Percentiles rank a stretch among this genome's conserved stretches.
These are phyloP conservation scores for Elephantulus edwardii DNA, from an alignment of 2,113 vertebrate species.

Conservation along the genomic window DNA sequence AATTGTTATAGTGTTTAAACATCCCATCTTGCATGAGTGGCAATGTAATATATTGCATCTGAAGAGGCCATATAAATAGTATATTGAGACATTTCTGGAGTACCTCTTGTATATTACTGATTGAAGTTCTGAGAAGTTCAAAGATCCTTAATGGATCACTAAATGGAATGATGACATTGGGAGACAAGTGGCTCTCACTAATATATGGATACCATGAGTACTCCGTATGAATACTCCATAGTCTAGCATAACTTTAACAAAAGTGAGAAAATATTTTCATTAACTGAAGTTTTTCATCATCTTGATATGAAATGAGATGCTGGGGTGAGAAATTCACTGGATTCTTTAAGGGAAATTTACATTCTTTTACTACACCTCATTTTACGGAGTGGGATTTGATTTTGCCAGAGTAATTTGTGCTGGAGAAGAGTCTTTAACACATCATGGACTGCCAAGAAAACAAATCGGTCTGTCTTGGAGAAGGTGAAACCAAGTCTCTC, in stretches of 20 bases:
- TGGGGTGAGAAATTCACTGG: not conserved
- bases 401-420: not conserved
- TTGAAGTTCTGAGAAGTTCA: not conserved
- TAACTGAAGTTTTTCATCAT: not conserved
- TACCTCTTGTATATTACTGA: not conserved
- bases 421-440: too few relatives aligned
- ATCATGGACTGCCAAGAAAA: too few relatives aligned
- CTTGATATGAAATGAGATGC: not conserved
- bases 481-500: too few relatives aligned
- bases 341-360: not conserved
- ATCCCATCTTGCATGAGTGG: not conserved
- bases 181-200: not conserved
- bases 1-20: not conserved
- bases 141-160: not conserved
- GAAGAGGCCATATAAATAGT: not conserved
- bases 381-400: not conserved
- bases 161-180: not conserved
- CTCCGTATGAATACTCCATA: not conserved
- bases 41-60: too few relatives aligned
- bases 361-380: not conserved
- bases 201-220: accelerated
- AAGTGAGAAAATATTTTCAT: not conserved
- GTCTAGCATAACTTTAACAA: not conserved
- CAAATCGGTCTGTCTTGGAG: too few relatives aligned
- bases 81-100: not conserved